A percentile compares a stretch with the other conserved stretches of the same genome.
phyloP scores from a whole-genome alignment of 2,113 vertebrate genomes.

The Microcebus tavaratra region DNA sequence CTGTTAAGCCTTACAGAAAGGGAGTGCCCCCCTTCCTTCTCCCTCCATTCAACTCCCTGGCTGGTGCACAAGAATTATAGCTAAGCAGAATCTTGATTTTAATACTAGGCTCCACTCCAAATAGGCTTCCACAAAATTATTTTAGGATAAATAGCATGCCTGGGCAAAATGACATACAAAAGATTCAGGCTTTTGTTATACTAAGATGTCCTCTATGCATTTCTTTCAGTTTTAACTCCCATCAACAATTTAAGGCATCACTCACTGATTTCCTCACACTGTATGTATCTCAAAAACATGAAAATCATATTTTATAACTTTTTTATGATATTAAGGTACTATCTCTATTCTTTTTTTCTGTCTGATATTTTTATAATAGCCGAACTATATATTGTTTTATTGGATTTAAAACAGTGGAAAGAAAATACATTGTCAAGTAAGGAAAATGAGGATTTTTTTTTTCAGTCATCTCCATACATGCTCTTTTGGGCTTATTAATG shows the following conservation, averaged over 20 bases:
- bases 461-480: background rate
- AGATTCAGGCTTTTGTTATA: background rate
- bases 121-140: background rate
- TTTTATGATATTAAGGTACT: background rate
- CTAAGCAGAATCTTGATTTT: conserved; percentile 17
- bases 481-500: background rate
- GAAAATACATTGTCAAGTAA: background rate
- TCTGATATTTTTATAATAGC: background rate
- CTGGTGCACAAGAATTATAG: background rate
- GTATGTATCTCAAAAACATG: background rate
- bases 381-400: background rate
- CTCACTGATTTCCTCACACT: background rate
- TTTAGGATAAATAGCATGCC: background rate
- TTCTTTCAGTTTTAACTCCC: background rate
- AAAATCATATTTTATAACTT: conserved; percentile 9
- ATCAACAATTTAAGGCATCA: background rate
- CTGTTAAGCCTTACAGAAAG: background rate
- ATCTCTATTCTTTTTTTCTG: background rate
- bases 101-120: background rate
- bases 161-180: background rate
- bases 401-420: background rate
- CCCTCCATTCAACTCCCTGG: background rate
- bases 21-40: background rate
- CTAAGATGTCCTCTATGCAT: background rate
- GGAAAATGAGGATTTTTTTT: background rate